Conservation (phyloP, 1,140 invertebrate species). For the Drosophila tani region DNA sequence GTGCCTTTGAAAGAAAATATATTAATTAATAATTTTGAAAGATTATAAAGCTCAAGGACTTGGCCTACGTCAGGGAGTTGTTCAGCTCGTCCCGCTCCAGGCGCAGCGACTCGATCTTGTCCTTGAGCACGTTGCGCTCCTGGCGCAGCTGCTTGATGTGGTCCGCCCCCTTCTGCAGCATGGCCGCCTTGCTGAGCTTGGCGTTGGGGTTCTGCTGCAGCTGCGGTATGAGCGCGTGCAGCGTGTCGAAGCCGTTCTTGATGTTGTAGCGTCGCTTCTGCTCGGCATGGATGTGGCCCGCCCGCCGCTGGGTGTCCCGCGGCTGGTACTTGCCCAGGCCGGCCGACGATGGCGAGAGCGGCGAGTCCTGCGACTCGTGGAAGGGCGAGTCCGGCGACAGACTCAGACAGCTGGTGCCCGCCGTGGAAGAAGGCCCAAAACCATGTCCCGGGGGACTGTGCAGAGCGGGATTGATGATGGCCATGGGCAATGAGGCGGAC, state of each 20-base stretch:
- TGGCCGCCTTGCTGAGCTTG: slow-evolving; percentile 97
- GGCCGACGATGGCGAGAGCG: slow-evolving; percentile 85
- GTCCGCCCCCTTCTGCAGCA: slow-evolving; percentile 98
- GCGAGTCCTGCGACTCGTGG: slow-evolving; percentile 79
- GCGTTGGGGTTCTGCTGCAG: slow-evolving; percentile 95
- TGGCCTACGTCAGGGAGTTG: slow-evolving; percentile 90
- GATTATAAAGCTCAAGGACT: slow-evolving; percentile 58
- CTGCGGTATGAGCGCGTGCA: slow-evolving; percentile 97
- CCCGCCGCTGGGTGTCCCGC: slow-evolving; percentile 87
- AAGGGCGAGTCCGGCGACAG: slow-evolving; percentile 82
- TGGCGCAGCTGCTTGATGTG: slow-evolving; percentile 95
- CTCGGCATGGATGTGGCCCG: slow-evolving; percentile 98
- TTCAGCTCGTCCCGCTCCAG: slow-evolving; percentile 96
- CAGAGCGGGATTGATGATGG: slow-evolving; percentile 56
- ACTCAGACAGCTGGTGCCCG: slow-evolving; percentile 52
- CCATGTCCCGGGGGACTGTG: slow-evolving; percentile 73
- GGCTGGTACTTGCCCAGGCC: slow-evolving; percentile 79
- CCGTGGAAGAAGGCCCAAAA: slow-evolving; percentile 32
- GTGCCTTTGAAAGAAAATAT: slow-evolving; percentile 87
- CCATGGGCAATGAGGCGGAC: slow-evolving; percentile 74
- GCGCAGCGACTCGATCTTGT: slow-evolving; percentile 94
- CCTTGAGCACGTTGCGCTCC: slow-evolving; percentile 94
- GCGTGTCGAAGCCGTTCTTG: slow-evolving; percentile 98
- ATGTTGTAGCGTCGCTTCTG: slow-evolving; percentile 99
- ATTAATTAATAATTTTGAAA: background rate